phyloP scores from a whole-genome alignment of 2,888 invertebrate genomes.

The Drosophila melanocephala region DNA sequence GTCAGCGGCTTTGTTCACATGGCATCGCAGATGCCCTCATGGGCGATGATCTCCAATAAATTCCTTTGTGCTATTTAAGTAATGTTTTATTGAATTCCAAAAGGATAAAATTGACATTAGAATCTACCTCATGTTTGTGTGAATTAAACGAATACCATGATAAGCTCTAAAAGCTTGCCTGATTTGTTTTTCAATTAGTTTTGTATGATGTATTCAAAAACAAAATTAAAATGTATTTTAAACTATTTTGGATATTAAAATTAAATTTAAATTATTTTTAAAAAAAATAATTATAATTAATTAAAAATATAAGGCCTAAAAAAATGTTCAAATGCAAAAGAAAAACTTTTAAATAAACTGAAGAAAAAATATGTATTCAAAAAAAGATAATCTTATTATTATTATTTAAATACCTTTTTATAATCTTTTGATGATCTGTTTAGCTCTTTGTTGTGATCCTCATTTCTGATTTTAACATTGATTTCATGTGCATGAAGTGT shows the following conservation, averaged over 20 bases:
- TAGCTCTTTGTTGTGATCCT: neutral
- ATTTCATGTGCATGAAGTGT: conserved; percentile 25
- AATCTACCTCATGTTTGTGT: neutral
- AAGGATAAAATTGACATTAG: neutral
- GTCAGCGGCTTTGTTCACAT: conserved; percentile 64
- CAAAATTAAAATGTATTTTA: neutral
- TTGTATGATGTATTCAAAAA: neutral
- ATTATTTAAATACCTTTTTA: neutral
- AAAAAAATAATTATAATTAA: no score
- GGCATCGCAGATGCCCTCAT: conserved; percentile 56
- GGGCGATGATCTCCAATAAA: conserved; percentile 13
- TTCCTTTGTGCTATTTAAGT: neutral
- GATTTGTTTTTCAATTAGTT: neutral
- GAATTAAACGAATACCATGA: neutral
- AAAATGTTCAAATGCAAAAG: neutral
- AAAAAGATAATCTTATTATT: neutral
- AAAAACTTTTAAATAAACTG: neutral
- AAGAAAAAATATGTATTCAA: no score
- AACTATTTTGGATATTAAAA: neutral
- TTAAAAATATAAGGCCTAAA: no score
- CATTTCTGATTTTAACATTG: neutral
- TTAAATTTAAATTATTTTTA: no score
- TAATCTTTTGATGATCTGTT: neutral
- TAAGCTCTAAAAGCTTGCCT: neutral
- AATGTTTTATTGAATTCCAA: neutral